Evolutionary conservation across 2,113 vertebrate species (phyloP).

Genomic region (Gavia stellata): DNA sequence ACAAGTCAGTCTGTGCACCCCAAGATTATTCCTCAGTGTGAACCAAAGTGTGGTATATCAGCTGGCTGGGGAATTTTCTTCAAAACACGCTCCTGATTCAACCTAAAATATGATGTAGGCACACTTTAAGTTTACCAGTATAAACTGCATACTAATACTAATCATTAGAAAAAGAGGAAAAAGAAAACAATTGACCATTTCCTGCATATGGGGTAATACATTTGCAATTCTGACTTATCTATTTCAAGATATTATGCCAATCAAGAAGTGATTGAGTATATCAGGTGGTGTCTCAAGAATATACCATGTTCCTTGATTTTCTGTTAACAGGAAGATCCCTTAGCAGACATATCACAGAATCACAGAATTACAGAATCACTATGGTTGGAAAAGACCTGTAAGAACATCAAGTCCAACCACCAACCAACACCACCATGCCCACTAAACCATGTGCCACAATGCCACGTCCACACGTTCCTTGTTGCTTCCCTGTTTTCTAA

Average conservation of each 20-base stretch:
- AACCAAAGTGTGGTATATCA: background rate
- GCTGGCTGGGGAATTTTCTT: background rate
- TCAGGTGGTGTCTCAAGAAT: background rate
- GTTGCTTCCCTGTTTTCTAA: too few relatives aligned
- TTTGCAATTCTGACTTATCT: background rate
- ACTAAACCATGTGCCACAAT: too few relatives aligned
- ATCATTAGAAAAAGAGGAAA: background rate
- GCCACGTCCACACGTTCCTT: too few relatives aligned
- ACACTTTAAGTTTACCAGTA: background rate
- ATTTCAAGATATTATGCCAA: background rate
- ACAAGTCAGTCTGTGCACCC: background rate
- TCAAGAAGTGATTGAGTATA: background rate
- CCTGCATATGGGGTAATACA: background rate
- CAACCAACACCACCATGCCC: too few relatives aligned
- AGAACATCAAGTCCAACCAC: too few relatives aligned
- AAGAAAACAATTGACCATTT: background rate
- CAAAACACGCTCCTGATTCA: background rate
- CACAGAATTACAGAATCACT: too few relatives aligned
- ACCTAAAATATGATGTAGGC: background rate
- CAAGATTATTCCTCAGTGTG: background rate
- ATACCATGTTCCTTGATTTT: background rate
- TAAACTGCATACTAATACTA: background rate
- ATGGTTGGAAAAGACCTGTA: too few relatives aligned
- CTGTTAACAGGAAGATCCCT: background rate
- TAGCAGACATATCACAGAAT: too few relatives aligned